Base-by-base conservation (phyloP, 2,113 vertebrate species). In the Gambusia holbrooki region DNA sequence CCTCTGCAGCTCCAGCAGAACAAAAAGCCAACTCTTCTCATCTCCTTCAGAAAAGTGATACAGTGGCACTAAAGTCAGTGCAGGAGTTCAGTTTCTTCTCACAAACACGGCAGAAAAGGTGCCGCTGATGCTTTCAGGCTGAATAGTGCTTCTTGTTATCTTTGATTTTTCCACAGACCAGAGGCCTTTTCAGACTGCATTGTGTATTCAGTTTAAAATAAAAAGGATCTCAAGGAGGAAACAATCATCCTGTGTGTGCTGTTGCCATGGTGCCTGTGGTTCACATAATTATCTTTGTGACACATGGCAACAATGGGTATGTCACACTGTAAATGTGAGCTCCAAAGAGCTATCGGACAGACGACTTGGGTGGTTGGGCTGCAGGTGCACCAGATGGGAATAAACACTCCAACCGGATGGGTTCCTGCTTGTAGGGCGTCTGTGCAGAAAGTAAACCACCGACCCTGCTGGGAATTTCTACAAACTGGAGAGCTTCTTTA, bases 211-310 rank as follows among this genome's bases (percentile, higher is more conserved):
- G 68, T 37, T 37, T 25, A 58, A n/a, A 58, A 73, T 54, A 35
- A 35, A 35, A 71, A 40, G 66, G 45, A 87, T 80, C 85, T 73
- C 61, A 69, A 64, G 64, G 70, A 2, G 28, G 83, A 87, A 81
- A 86, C 62, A 79, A 77, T 79, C 76, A 72, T 69, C 58, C 19
- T 33, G 72, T 85, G 58, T 90, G 78, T 88, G 86, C 77, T 76
- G 88, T 92, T 90, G 80, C 90, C 83, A 90, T 88, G 85, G 75
- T 67, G 76, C 79, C 84, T 68, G 76, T 66, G 76, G 67, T 71
- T 4, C 12, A n/a, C 58, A 25, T 83, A 76, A 81, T 80, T 76
- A 73, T n/a, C 64, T 58, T n/a, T 62, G 37, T 73, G 68, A 54
- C 65, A 45, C 62, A 70, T 32, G 72, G 69, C 42, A 12, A 63